Base-by-base conservation (phyloP, 2,797 vertebrate species). In the Nannoperca australis region DNA sequence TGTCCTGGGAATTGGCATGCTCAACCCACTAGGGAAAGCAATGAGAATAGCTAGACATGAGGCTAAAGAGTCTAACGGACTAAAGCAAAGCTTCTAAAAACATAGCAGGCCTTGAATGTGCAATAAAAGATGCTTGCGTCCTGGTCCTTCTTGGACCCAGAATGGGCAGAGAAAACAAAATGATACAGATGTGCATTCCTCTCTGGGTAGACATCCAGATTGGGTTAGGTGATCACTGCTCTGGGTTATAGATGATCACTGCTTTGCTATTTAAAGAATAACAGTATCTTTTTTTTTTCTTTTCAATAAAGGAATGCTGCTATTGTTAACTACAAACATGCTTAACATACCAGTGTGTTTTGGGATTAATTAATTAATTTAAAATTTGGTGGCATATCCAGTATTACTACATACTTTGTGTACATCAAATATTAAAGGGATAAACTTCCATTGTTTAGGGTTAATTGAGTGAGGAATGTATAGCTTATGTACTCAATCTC, bases 1-100 rank as follows among this genome's bases (percentile, higher is more conserved):
- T 93, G 91, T 92, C 94, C 93, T 95, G 94, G 94, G 94, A 96
- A 94, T 93, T 94, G 93, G 93, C 91, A 88, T 82, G 85, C 89
- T 87, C 82, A 91, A 90, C 73, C 90, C 94, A 91, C 92, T 82
- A 90, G 93, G 93, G 92, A 93, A 88, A 90, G 83, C 84, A 85
- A 72, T 79, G 85, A 84, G 87, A 92, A 92, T 89, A 87, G 86
- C 81, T 83, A 91, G 86, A 90, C 86, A 90, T 85, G 85, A 87
- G 88, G 85, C 85, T 83, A 91, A 85, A 81, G 64, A 85, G 84
- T 89, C 76, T 79, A 88, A 89, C 47, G 63, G 87, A 78, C 93
- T 90, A 91, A 92, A 92, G 90, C 88, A 90, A 87, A 90, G 84
- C 85, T 78, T 91, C 75, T 83, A 82, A 92, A 92, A 94, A 92